Conservation (phyloP, 2,797 vertebrate species). For the Melanotaenia nigrans region DNA sequence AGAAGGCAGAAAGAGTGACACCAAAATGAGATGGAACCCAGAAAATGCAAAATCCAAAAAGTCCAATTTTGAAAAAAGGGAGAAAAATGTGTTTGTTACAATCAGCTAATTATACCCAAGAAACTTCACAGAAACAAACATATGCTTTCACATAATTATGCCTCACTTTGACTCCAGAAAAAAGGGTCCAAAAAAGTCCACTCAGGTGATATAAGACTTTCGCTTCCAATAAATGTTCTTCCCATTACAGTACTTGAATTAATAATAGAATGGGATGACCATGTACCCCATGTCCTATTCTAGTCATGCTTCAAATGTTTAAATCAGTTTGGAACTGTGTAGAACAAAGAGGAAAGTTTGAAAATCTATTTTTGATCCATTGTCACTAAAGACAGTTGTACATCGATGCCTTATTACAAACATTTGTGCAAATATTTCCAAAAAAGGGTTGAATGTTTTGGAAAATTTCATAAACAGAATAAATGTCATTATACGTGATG, state of each 20-base stretch:
- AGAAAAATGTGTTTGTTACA: no score
- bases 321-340: no score
- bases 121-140: constrained; percentile 47
- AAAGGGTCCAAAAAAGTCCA: constrained; percentile 15
- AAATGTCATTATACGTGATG: no score
- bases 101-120: constrained; percentile 53
- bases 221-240: background rate
- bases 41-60: constrained; percentile 3
- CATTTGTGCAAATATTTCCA: no score
- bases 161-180: constrained; percentile 49
- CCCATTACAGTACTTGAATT: background rate
- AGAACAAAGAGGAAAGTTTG: no score
- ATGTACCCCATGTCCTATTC: background rate
- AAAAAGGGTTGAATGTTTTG: no score
- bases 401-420: no score
- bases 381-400: no score
- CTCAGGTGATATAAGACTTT: constrained; percentile 21
- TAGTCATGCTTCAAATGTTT: background rate
- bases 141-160: constrained; percentile 56
- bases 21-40: constrained; percentile 11
- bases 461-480: no score
- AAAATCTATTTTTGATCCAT: no score
- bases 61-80: no score
- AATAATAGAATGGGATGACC: background rate
- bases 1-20: constrained; percentile 10